A percentile compares a stretch with the other conserved stretches of the same genome.
These are phyloP conservation scores for Thymelicus sylvestris DNA, from an alignment of 2,888 invertebrate genomes.

Conservation along the genomic window DNA sequence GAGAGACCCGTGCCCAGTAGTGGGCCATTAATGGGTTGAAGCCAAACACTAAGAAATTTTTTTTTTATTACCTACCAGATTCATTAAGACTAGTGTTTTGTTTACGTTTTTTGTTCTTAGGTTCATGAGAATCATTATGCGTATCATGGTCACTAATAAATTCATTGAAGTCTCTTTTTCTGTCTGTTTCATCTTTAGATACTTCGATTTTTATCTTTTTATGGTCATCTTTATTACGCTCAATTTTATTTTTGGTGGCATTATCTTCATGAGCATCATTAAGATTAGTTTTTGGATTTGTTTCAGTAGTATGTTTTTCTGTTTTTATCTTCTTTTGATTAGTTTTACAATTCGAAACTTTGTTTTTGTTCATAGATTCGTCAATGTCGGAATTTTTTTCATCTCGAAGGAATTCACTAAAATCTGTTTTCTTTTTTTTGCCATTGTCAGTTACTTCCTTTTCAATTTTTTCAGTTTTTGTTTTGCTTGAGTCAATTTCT, in stretches of 20 bases:
- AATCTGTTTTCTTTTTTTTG: not conserved
- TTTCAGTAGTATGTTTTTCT: not conserved
- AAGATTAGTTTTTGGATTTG: not conserved
- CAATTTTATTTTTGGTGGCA: constrained; percentile 17
- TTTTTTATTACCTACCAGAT: constrained; percentile 61
- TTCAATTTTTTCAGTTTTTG: not conserved
- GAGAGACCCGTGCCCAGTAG: too few relatives aligned
- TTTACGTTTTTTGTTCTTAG: constrained; percentile 52
- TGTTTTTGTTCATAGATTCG: not conserved
- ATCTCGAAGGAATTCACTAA: not conserved
- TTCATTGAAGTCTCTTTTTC: constrained; percentile 53
- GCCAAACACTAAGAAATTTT: too few relatives aligned
- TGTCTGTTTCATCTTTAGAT: constrained; percentile 23
- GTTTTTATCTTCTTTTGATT: not conserved
- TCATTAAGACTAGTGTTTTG: constrained; percentile 69
- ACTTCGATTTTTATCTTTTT: constrained; percentile 40
- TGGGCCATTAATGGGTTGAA: too few relatives aligned
- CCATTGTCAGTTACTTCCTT: not conserved
- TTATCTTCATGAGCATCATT: constrained; percentile 7
- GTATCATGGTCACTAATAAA: constrained; percentile 55
- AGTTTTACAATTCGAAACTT: not conserved
- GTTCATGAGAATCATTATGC: constrained; percentile 40
- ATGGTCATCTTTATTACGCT: constrained; percentile 34
- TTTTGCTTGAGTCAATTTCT: not conserved
- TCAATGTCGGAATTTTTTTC: not conserved